Base-by-base conservation (phyloP, 1,140 invertebrate genomes). In the Drosophila biarmipes region DNA sequence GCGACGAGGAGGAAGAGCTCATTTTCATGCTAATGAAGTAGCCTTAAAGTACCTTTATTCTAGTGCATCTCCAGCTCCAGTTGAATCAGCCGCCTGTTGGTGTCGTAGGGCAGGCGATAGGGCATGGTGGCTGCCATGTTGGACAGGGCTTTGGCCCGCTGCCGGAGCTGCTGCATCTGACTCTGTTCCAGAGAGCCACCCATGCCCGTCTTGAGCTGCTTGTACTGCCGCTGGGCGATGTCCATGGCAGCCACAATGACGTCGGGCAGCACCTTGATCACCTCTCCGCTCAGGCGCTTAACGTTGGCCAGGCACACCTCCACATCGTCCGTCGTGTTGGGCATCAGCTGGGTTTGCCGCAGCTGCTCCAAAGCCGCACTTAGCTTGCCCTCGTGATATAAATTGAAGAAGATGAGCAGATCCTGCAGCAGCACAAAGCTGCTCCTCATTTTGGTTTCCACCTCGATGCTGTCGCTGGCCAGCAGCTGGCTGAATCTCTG, bases 11-110 rank as follows among this genome's bases (percentile, higher is more conserved):
- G 19, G 61, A 63, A 6, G 66, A 69, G 51, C 24, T 48, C 40
- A 69, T 69, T 24, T 56, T 69, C 11, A 38, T 69, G 42, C 49
- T 69, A 14, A 69, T 69, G 66, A 69, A 69, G 46, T 69, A 8
- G 19, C 24, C 21, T 38, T 48, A 55, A 31, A 27, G 12, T 37
- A 49, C 2, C 12, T 48, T 57, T 57, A 40, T 77, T 63, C 95
- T 93, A 98, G 92, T 98, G 96, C 96, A 99, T 98, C 15, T 98
- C 93, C 48, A 98, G 97, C 93, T 99, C 98, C 93, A 98, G 96
- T 92, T 99, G 98, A 42, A 99, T 96, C 17, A 99, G 94, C 90
- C 97, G 95, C 67, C 97, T 97, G 92, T 98, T 98, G 1, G 97
- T 98, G 92, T 99, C 98, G 17, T 97, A 97, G 17, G 98, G 98